phyloP scores from a whole-genome alignment of 2,888 invertebrate genomes.

The Balanococcus diminutus region DNA sequence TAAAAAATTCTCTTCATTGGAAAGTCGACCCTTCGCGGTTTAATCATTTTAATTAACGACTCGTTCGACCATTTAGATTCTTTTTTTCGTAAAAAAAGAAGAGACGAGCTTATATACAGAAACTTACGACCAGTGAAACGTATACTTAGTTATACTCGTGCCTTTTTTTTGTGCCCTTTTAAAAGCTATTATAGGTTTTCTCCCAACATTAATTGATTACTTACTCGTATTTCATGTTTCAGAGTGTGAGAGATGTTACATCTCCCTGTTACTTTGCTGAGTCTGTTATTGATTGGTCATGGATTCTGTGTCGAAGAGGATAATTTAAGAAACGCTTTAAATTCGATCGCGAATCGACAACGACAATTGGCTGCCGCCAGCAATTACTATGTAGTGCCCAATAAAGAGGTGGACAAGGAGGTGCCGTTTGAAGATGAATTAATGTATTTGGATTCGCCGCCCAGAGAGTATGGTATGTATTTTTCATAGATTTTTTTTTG shows the following conservation, averaged over 20 bases:
- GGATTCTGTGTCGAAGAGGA: constrained; percentile 44
- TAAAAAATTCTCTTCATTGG: not conserved
- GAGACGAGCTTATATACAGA: not conserved
- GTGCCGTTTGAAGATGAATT: constrained; percentile 46
- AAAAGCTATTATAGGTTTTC: not conserved
- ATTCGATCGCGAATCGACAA: constrained; percentile 48
- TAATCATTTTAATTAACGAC: not conserved
- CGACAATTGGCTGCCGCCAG: constrained; percentile 39
- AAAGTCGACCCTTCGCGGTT: not conserved
- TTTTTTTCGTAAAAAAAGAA: not conserved
- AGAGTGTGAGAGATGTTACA: constrained; percentile 20
- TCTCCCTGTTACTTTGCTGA: not conserved
- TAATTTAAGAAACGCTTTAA: constrained; percentile 52
- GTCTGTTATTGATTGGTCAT: not conserved
- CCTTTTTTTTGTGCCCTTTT: not conserved
- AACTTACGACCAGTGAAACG: not conserved
- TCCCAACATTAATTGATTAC: not conserved
- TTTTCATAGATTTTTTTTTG: not conserved
- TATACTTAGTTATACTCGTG: not conserved
- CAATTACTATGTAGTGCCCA: constrained; percentile 43
- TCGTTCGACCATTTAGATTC: not conserved
- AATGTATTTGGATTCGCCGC: constrained; percentile 49
- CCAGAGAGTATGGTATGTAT: constrained; percentile 37
- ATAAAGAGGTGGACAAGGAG: constrained; percentile 39
- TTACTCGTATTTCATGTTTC: not conserved